Evolutionary conservation across 1,140 invertebrate genomes (phyloP).

Genomic region (Drosophila navojoa): DNA sequence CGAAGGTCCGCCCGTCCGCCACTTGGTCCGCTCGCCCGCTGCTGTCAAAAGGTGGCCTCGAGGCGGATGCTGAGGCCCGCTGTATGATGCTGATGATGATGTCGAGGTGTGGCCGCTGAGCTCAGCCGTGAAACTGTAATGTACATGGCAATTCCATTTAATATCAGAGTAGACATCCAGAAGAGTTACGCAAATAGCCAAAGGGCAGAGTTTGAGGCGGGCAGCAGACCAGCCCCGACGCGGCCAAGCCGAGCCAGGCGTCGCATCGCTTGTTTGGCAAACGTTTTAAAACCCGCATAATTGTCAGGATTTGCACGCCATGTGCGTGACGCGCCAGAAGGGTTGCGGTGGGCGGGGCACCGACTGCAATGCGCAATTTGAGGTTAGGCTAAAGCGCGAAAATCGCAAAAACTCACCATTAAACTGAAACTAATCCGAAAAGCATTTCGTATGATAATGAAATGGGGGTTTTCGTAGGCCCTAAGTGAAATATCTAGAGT

Average conservation of each 20-base stretch:
- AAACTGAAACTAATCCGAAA: constrained; percentile 9
- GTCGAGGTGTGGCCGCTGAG: constrained; percentile 74
- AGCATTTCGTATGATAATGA: not conserved
- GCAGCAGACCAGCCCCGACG: not conserved
- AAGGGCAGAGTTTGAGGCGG: constrained; percentile 36
- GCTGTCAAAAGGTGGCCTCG: constrained; percentile 39
- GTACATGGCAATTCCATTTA: constrained; percentile 73
- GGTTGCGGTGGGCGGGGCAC: constrained; percentile 21
- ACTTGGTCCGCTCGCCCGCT: not conserved
- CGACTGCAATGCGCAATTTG: constrained; percentile 19
- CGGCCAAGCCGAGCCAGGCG: constrained; percentile 9
- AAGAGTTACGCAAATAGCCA: constrained; percentile 76
- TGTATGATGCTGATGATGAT: constrained; percentile 10
- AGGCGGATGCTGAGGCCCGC: constrained; percentile 42
- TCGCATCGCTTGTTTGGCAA: constrained; percentile 58
- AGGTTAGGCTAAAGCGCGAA: constrained; percentile 33
- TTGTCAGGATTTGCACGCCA: constrained; percentile 79
- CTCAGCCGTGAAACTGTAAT: constrained; percentile 76
- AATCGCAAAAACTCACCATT: constrained; percentile 15
- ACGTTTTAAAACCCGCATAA: constrained; percentile 79
- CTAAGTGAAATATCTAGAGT: no score
- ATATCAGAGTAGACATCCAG: constrained; percentile 57
- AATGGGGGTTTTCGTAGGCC: not conserved
- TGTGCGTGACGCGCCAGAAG: constrained; percentile 23
- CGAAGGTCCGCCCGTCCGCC: not conserved